Base-by-base conservation (phyloP, 2,888 invertebrate species). In the Lepidocyrtinus sp. region DNA sequence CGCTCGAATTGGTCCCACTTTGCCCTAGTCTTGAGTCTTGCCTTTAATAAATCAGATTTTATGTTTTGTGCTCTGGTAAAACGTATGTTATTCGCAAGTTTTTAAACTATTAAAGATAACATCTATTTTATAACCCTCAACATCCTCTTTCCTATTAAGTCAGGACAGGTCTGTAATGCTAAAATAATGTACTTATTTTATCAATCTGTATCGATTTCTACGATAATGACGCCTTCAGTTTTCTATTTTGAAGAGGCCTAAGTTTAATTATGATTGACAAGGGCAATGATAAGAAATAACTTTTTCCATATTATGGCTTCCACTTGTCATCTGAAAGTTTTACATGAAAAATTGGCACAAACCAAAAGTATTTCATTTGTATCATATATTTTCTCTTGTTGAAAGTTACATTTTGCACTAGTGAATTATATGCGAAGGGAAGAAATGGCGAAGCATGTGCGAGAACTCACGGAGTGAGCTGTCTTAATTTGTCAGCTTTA, bases 401-500 rank as follows among this genome's bases (percentile, higher is more conserved):
- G 55, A 55, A 55, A 36, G 36, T 36, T 36, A n/a, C n/a, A n/a
- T n/a, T 36, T 36, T 36, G 36, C 36, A 36, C 36, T 9, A 36
- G 17, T 15, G 64, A 64, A 26, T 21, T 26, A 55, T 55, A 55
- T n/a, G 17, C 55, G 17, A 7, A n/a, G 2, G 17, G 7, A 55
- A n/a, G n/a, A 55, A 55, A 55, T 19, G 9, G 64, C 25, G 24
- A n/a, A 64, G 12, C 19, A 22, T 62, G 64, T 26, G 64, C 9
- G 55, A 55, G 55, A 55, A n/a, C 55, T 55, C 55, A 55, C 17
- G 55, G 55, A 55, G 55, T 55, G 55, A 55, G 55, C 55, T 55
- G 81, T 81, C 81, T 80, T 80, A 80, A 80, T 80, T 80, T 80
- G 80, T 80, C 80, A 75, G 75, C 73, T 75, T 75, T 80, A 80